Conservation (phyloP, 2,888 invertebrate species). For the Aphodius granarius region DNA sequence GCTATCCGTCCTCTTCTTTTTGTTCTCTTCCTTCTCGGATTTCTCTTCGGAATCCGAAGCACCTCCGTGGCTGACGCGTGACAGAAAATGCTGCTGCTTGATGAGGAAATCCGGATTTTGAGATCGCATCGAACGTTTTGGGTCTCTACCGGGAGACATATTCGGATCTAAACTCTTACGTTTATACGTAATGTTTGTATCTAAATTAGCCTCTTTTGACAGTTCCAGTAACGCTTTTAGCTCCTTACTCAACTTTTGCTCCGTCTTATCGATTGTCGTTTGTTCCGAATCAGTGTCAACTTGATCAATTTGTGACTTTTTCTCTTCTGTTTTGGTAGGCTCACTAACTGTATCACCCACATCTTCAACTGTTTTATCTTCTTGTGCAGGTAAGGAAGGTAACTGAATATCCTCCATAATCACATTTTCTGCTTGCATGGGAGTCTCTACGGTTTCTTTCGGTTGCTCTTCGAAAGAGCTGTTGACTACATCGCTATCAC, state of each 20-base stretch:
- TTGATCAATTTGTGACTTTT: not conserved
- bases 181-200: slow-evolving; percentile 55
- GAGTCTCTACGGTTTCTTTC: too few relatives aligned
- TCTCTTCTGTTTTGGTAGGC: not conserved
- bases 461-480: not conserved
- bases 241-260: slow-evolving; percentile 48
- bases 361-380: not conserved
- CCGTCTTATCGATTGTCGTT: slow-evolving; percentile 16
- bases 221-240: slow-evolving; percentile 65
- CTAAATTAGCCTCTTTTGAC: slow-evolving; percentile 69
- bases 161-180: slow-evolving; percentile 51
- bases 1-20: slow-evolving; percentile 44
- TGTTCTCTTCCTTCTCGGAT: slow-evolving; percentile 42
- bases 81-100: slow-evolving; percentile 64
- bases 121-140: slow-evolving; percentile 60
- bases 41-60: slow-evolving; percentile 47
- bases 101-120: slow-evolving; percentile 66
- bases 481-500: not conserved
- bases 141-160: slow-evolving; percentile 7
- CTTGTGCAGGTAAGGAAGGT: not conserved
- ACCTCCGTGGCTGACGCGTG: slow-evolving; percentile 41
- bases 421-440: too few relatives aligned
- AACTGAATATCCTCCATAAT: too few relatives aligned
- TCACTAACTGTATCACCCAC: too few relatives aligned
- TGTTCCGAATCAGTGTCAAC: slow-evolving; percentile 1